phyloP scores from a whole-genome alignment of 2,113 vertebrate genomes.

The Ibidorhyncha struthersii region DNA sequence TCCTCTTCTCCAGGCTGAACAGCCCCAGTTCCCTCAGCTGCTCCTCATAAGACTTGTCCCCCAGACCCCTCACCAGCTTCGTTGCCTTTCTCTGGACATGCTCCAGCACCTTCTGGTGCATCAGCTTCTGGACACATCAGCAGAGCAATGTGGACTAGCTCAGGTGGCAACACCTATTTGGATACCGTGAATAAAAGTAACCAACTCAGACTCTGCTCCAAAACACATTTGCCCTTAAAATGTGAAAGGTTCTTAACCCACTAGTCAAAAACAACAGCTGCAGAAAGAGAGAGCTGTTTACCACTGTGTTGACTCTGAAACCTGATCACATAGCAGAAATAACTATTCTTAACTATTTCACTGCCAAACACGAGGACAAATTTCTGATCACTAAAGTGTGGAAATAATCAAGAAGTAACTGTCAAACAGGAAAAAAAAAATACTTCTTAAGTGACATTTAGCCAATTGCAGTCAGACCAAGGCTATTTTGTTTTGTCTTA shows the following conservation, averaged over 20 bases:
- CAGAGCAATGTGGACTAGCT: neutral
- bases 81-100: too few relatives aligned
- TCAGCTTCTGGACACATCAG: neutral
- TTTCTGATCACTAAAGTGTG: neutral
- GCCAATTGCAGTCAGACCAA: neutral
- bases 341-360: neutral
- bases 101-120: too few relatives aligned
- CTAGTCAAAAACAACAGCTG: neutral
- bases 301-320: neutral
- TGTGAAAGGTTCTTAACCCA: neutral
- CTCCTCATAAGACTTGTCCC: too few relatives aligned
- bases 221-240: neutral
- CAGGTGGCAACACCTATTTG: neutral
- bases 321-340: neutral
- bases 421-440: neutral
- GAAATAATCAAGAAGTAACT: neutral
- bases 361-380: neutral
- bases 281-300: neutral
- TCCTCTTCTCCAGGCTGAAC: too few relatives aligned
- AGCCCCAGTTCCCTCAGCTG: too few relatives aligned
- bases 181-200: neutral
- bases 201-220: neutral
- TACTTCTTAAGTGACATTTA: neutral
- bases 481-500: neutral
- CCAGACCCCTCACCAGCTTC: too few relatives aligned